These are phyloP conservation scores for Enteromius unitaeniatus DNA, from an alignment of 2,797 vertebrate species.

Conservation along the genomic window DNA sequence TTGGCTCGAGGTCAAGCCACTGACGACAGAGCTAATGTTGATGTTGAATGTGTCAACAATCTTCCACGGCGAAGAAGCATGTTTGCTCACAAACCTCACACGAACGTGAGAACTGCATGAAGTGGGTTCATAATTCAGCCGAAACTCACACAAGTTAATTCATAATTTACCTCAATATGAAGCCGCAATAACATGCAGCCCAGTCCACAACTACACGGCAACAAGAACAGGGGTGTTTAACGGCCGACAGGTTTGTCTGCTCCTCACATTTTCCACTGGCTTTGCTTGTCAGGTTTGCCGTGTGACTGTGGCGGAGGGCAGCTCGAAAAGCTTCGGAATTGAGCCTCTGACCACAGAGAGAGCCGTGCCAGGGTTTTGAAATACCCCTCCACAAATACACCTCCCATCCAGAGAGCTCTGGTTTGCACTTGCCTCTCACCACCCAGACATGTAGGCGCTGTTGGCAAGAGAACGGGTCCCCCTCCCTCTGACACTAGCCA, in stretches of 20 bases:
- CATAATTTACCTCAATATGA: constrained; percentile 2
- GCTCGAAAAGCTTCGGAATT: constrained; percentile 52
- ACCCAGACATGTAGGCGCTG: constrained; percentile 59
- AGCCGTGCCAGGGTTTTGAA: constrained; percentile 60
- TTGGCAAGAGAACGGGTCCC: constrained; percentile 55
- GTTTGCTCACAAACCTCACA: background rate
- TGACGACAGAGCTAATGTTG: constrained; percentile 27
- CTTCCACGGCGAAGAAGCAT: constrained; percentile 3
- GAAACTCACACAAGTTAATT: background rate
- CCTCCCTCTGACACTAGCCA: constrained; percentile 38
- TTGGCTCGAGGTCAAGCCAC: constrained; percentile 22
- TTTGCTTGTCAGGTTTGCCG: constrained; percentile 36
- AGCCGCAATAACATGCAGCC: background rate
- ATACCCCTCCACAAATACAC: constrained; percentile 59
- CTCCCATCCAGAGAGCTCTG: constrained; percentile 47
- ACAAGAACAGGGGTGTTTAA: constrained; percentile 31
- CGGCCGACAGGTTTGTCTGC: constrained; percentile 31
- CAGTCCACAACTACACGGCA: background rate
- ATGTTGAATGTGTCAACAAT: constrained; percentile 21
- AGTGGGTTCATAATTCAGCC: background rate
- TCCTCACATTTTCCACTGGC: constrained; percentile 58
- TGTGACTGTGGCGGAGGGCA: constrained; percentile 47
- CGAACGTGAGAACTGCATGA: constrained; percentile 1
- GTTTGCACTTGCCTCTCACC: constrained; percentile 53
- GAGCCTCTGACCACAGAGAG: constrained; percentile 62